These are phyloP conservation scores for Noctilio leporinus DNA, from an alignment of 2,113 vertebrate species.

Conservation along the genomic window DNA sequence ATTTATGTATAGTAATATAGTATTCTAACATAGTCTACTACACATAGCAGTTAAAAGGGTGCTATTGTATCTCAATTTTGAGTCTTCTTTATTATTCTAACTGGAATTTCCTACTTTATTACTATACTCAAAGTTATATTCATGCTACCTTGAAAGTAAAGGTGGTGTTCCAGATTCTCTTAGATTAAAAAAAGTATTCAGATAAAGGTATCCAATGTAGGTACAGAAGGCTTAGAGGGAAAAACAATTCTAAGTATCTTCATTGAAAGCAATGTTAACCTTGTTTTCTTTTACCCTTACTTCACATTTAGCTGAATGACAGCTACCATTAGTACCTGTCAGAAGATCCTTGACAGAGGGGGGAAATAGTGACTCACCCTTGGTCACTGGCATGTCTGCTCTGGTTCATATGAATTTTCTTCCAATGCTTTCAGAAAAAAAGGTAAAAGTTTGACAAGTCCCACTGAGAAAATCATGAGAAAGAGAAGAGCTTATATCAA, in stretches of 20 bases:
- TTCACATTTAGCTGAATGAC: conserved; percentile 48
- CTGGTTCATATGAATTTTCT: background rate
- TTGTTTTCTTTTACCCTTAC: background rate
- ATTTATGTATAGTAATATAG: background rate
- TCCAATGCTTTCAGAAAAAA: background rate
- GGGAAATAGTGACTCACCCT: conserved; percentile 30
- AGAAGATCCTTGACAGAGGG: background rate
- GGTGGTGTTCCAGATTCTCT: background rate
- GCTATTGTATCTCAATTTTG: background rate
- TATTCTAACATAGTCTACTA: background rate
- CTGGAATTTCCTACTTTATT: background rate
- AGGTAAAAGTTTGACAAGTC: conserved; percentile 23
- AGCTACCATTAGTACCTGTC: conserved; percentile 38
- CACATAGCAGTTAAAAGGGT: background rate
- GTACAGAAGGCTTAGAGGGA: conserved; percentile 26
- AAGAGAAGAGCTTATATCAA: background rate
- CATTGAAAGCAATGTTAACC: background rate
- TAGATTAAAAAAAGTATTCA: background rate
- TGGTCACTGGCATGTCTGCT: conserved; percentile 11
- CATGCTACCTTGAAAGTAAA: background rate
- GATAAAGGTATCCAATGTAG: background rate
- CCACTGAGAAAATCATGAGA: background rate
- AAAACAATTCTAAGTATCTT: background rate
- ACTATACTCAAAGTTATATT: background rate
- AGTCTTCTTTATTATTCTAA: background rate